A percentile compares a stretch with the other conserved stretches of the same genome.
Evolutionary conservation across 1,140 invertebrate species (phyloP).

Genomic region (Pachypsylla venusta): DNA sequence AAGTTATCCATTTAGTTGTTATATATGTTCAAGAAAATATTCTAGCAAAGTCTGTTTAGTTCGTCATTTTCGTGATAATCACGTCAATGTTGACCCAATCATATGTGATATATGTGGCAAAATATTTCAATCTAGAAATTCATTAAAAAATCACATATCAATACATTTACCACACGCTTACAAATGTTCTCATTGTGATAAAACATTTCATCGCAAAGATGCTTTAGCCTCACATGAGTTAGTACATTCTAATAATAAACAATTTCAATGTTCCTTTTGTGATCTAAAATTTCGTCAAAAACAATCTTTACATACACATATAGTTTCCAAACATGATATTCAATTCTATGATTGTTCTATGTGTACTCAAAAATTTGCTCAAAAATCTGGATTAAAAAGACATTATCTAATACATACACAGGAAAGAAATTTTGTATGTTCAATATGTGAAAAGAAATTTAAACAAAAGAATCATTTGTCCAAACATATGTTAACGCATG

Average conservation of each 20-base stretch:
- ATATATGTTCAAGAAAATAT: background rate
- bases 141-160: background rate
- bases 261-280: slow-evolving; percentile 16
- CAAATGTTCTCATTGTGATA: slow-evolving; percentile 31
- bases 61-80: background rate
- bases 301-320: background rate
- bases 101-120: background rate
- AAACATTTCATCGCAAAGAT: slow-evolving; percentile 17
- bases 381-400: background rate
- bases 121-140: background rate
- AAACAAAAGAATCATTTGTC: background rate
- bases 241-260: slow-evolving; percentile 16
- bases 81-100: background rate
- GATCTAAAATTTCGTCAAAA: background rate
- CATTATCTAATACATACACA: background rate
- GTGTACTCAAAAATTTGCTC: background rate
- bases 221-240: slow-evolving; percentile 16
- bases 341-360: background rate
- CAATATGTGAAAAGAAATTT: background rate
- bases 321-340: too few relatives aligned
- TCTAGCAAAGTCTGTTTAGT: background rate
- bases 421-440: background rate
- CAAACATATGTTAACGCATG: background rate
- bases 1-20: too few relatives aligned
- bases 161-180: slow-evolving; percentile 35